Percentiles rank a stretch among this genome's conserved stretches.
Conservation (phyloP, 2,888 invertebrate species). For the Dioctria linearis region DNA sequence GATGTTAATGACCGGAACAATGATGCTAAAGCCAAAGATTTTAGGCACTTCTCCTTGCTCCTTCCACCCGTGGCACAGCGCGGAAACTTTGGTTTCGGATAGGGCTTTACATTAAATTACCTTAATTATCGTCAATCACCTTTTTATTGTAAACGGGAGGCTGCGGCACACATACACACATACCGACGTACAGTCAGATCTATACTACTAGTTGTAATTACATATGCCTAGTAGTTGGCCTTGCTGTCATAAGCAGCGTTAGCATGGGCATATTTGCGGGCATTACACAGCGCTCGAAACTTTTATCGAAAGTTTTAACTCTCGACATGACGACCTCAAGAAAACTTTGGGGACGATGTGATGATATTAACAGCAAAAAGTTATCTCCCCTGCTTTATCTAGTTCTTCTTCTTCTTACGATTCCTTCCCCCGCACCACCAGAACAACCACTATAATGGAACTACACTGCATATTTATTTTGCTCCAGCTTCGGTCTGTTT, state of each 20-base stretch:
- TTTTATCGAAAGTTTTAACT: constrained; percentile 49
- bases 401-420: neutral
- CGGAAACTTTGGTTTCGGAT: neutral
- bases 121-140: constrained; percentile 49
- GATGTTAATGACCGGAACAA: constrained; percentile 12
- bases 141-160: constrained; percentile 30
- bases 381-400: constrained; percentile 22
- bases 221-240: constrained; percentile 17
- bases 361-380: constrained; percentile 46
- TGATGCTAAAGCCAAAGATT: neutral
- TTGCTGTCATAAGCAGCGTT: neutral
- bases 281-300: constrained; percentile 33
- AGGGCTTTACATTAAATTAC: constrained; percentile 9
- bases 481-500: neutral
- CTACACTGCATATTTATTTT: constrained; percentile 26
- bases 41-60: constrained; percentile 8
- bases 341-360: constrained; percentile 47
- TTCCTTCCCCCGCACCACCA: constrained; percentile 15
- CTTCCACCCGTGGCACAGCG: neutral
- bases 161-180: constrained; percentile 14
- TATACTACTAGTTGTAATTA: neutral
- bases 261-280: constrained; percentile 5
- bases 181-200: no score
- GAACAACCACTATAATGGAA: neutral
- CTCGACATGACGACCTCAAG: constrained; percentile 52